Conservation (phyloP, 1,140 invertebrate species). For the Luehdorfia chinensis region DNA sequence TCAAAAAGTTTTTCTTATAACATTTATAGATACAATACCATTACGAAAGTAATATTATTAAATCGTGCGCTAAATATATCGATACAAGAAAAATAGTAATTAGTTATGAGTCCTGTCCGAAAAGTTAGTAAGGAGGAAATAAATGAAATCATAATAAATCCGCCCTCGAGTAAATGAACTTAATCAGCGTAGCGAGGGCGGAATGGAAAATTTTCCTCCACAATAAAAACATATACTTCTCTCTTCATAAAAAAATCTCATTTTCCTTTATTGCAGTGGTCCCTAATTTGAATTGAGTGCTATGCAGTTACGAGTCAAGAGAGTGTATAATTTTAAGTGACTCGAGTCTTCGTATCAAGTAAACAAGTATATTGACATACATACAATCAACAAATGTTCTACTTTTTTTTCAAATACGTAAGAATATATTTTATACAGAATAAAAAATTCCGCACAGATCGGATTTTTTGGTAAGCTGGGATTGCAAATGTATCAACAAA, state of each 20-base stretch:
- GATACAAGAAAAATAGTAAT: slow-evolving; percentile 10
- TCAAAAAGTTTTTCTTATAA: no score
- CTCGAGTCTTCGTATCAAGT: slow-evolving; percentile 38
- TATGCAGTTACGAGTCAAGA: slow-evolving; percentile 74
- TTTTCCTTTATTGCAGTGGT: slow-evolving; percentile 70
- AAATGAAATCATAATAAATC: slow-evolving; percentile 70
- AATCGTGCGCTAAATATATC: no score
- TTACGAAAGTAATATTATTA: no score
- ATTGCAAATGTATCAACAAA: no score
- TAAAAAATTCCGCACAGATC: no score
- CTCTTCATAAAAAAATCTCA: slow-evolving; percentile 72
- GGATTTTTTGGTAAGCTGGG: no score
- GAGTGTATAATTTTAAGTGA: slow-evolving; percentile 74
- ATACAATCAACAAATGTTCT: no score
- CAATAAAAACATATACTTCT: slow-evolving; percentile 72
- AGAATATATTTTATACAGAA: no score
- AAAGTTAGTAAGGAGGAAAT: no score
- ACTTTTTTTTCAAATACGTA: no score
- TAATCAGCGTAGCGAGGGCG: slow-evolving; percentile 55
- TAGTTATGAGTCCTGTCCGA: no score
- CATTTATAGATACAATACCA: no score
- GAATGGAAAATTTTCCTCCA: slow-evolving; percentile 40
- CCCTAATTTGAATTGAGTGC: slow-evolving; percentile 75
- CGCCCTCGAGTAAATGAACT: slow-evolving; percentile 63
- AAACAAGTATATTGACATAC: slow-evolving; percentile 32